Conservation (phyloP, 2,797 vertebrate species). For the Antrozous pallidus region DNA sequence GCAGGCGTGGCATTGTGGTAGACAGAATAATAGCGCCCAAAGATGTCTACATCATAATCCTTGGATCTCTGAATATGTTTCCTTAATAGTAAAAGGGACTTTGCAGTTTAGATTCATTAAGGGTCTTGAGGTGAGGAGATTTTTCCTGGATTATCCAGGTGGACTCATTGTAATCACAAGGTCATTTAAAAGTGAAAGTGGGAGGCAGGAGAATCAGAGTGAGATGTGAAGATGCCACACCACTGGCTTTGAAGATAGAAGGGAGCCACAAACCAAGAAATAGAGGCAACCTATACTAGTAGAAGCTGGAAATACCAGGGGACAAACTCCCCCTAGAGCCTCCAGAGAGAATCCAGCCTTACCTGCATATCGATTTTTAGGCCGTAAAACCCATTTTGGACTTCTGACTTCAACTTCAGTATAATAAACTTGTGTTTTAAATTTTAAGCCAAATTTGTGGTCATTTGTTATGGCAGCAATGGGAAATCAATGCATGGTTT, state of each 20-base stretch:
- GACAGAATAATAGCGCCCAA: not conserved
- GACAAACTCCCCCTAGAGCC: not conserved
- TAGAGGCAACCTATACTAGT: not conserved
- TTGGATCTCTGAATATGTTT: not conserved
- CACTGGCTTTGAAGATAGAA: not conserved
- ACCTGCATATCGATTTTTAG: not conserved
- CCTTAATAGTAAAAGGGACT: not conserved
- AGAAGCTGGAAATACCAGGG: not conserved
- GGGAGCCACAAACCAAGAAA: not conserved
- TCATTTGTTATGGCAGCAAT: not conserved
- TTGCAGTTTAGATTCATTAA: not conserved
- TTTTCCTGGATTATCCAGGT: not conserved
- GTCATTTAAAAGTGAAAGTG: not conserved
- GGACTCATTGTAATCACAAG: not conserved
- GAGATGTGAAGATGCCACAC: not conserved
- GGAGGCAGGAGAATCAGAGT: not conserved
- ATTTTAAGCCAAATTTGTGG: not conserved
- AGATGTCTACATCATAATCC: not conserved
- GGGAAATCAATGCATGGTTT: not conserved
- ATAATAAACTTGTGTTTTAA: not conserved
- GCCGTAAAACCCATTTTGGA: not conserved
- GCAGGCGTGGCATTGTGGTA: not conserved
- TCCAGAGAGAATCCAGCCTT: not conserved
- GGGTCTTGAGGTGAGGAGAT: not conserved
- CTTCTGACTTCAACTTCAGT: not conserved